Base-by-base conservation (phyloP, 1,140 invertebrate genomes). In the Cyphomyrmex costatus region DNA sequence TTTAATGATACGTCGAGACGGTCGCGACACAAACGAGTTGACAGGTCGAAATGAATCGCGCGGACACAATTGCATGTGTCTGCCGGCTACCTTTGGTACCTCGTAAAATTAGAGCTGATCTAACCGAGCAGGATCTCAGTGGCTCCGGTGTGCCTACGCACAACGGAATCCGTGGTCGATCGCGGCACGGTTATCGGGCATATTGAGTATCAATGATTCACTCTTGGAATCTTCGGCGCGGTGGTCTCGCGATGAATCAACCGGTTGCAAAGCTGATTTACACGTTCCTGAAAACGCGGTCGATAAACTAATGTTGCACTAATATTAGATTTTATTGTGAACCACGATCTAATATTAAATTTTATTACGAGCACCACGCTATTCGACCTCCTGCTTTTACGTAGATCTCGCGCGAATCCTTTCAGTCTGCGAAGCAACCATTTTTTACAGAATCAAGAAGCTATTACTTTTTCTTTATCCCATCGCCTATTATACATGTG, bases 41-140 rank as follows among this genome's bases (percentile, higher is more conserved):
- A 79, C 71, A 80, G 66, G n/a, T 86, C 27, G 65, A 65, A 86
- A 89, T 71, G 56, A 86, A 30, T 53, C 24, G 10, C 19, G 53
- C 14, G n/a, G 24, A 53, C 42, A 58, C 27, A 46, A 46, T n/a
- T 68, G 16, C 46, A 10, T 7, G 49, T 80, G 51, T 78, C 49
- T 33, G 42, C 16, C 33, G 49, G 63, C 77, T 73, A 73, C 61
- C 46, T 71, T 53, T 51, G 77, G 89, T 89, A 85, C 85, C 88
- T 91, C 87, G 85, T 92, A 92, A 93, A 93, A 92, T 92, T 92
- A 93, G 92, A 92, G 65, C 92, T 93, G 92, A 92, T 91, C 89
- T 91, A 92, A 93, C 77, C 89, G 51, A 33, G 56, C 58, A 73
- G 76, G 86, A 88, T 70, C 74, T 68, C 61, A 21, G 76, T 71